Conservation (phyloP, 2,113 vertebrate species). For the Leucoraja erinaceus region DNA sequence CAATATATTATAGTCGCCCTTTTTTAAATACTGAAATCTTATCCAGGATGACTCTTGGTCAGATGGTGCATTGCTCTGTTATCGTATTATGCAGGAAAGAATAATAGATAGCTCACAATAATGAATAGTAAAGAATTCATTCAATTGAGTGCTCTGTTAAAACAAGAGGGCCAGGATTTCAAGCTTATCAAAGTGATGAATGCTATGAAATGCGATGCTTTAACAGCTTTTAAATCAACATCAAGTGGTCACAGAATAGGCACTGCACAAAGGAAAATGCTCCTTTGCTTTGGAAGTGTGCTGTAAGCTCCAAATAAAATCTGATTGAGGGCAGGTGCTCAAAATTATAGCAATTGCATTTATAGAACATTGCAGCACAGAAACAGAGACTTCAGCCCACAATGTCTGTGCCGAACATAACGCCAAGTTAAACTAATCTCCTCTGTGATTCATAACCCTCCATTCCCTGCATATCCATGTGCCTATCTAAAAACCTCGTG, state of each 20-base stretch:
- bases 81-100: neutral
- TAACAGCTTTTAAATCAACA: neutral
- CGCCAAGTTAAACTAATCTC: too few species aligned
- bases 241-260: neutral
- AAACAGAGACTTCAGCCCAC: too few species aligned
- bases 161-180: neutral
- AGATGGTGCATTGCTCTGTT: neutral
- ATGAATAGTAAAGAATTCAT: neutral
- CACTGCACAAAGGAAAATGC: neutral
- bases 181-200: neutral
- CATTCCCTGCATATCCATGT: too few species aligned
- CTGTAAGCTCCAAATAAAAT: neutral
- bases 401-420: too few species aligned
- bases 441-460: too few species aligned
- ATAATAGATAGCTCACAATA: neutral
- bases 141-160: slow-evolving; percentile 5
- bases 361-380: too few species aligned
- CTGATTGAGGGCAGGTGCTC: neutral
- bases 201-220: neutral
- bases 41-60: neutral
- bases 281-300: neutral
- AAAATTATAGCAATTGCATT: too few species aligned
- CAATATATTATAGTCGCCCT: neutral
- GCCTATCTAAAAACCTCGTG: too few species aligned
- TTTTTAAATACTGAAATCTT: neutral